A percentile compares a stretch with the other conserved stretches of the same genome.
Conservation (phyloP, 2,113 vertebrate genomes). For the Lophotis ruficrista region DNA sequence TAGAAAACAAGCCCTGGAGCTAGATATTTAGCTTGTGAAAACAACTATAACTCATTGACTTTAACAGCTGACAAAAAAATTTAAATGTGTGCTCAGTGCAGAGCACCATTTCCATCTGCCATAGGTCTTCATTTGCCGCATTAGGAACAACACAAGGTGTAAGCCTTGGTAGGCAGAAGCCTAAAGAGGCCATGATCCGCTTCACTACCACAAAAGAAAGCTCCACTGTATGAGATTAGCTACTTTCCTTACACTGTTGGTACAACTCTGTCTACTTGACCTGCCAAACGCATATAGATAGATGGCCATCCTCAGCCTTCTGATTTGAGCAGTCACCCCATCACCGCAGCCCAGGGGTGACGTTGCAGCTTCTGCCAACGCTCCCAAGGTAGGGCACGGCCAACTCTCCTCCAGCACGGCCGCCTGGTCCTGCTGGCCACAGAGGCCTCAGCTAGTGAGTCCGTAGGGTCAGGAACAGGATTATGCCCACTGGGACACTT, state of each 20-base stretch:
- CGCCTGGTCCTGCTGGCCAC: fast-evolving
- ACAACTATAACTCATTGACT: neutral
- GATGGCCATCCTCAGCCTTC: neutral
- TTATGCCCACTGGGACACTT: neutral
- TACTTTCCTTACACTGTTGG: neutral
- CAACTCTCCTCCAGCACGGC: neutral
- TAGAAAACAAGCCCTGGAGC: neutral
- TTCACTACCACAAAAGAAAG: neutral
- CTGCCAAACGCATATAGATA: neutral
- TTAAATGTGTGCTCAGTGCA: neutral
- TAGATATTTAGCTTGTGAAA: neutral
- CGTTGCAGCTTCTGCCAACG: neutral
- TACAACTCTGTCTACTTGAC: neutral
- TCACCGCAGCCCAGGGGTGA: neutral
- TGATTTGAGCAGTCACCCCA: fast-evolving
- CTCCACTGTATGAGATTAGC: neutral
- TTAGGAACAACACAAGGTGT: neutral
- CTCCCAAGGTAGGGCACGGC: fast-evolving
- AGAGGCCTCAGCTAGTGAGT: neutral
- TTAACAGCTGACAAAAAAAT: neutral
- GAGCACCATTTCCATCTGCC: neutral
- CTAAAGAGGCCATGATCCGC: neutral
- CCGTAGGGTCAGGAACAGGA: neutral
- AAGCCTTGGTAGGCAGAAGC: neutral
- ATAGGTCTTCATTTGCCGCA: neutral